These are phyloP conservation scores for Vanessa cardui DNA, from an alignment of 2,888 invertebrate genomes.

Conservation along the genomic window DNA sequence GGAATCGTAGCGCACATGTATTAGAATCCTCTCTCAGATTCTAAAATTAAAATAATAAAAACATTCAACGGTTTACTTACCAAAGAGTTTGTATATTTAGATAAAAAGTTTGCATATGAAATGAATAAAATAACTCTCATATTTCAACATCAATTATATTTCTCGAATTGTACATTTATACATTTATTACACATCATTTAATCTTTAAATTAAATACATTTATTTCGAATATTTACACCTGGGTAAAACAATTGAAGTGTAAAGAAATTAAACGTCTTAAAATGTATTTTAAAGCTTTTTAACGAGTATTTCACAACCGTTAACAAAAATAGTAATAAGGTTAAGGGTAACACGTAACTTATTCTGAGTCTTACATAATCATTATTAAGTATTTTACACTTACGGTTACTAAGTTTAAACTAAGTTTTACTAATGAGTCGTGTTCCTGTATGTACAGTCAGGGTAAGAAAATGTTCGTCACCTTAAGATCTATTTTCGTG, in stretches of 20 bases:
- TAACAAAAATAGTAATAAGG: constrained; percentile 6
- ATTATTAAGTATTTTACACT: too few species aligned
- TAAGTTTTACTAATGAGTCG: too few species aligned
- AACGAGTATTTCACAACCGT: constrained; percentile 11
- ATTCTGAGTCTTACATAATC: background rate
- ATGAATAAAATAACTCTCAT: background rate
- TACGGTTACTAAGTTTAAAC: too few species aligned
- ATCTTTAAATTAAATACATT: background rate
- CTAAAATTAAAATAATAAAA: too few species aligned
- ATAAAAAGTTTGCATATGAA: background rate
- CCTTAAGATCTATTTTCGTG: too few species aligned
- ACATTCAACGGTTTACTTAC: too few species aligned
- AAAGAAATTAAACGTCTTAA: constrained; percentile 1
- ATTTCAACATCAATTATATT: constrained; percentile 13
- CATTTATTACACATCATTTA: background rate
- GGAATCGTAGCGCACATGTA: too few species aligned
- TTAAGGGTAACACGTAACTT: background rate
- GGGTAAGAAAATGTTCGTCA: too few species aligned
- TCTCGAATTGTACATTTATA: constrained; percentile 2
- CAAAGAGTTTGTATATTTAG: background rate
- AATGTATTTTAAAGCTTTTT: constrained; percentile 8
- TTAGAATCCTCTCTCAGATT: too few species aligned
- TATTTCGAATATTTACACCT: background rate
- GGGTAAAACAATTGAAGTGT: background rate
- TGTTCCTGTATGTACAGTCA: too few species aligned